Conservation (phyloP, 2,113 vertebrate genomes). For the Deroptyus accipitrinus region DNA sequence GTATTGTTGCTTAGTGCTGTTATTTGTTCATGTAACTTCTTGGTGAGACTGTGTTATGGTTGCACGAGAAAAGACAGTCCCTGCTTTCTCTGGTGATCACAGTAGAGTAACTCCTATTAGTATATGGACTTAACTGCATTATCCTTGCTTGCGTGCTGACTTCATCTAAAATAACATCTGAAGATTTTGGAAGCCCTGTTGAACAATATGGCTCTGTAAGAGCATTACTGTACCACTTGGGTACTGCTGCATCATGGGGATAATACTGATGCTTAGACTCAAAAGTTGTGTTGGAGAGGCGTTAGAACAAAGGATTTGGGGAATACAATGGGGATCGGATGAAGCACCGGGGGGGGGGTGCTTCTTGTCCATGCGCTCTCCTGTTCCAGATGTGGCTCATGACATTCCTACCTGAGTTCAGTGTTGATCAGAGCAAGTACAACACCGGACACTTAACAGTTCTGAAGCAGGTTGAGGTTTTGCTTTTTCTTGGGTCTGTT, state of each 20-base stretch:
- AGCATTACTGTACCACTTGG: neutral
- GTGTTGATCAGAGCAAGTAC: neutral
- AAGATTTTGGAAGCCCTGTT: conserved; percentile 8
- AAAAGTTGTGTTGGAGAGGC: neutral
- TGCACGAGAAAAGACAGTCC: neutral
- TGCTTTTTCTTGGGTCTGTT: neutral
- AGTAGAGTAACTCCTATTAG: conserved; percentile 6
- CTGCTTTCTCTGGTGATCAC: neutral
- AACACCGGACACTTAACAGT: fast-evolving
- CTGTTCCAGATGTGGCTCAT: neutral
- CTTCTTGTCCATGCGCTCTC: neutral
- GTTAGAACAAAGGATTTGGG: conserved; percentile 45
- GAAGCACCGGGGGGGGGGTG: neutral
- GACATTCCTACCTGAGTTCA: neutral
- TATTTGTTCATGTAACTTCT: conserved; percentile 42
- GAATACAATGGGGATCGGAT: neutral
- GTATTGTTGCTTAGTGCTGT: conserved; percentile 8
- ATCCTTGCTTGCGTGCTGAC: neutral
- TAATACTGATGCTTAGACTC: neutral
- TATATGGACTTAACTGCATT: neutral
- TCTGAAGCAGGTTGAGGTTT: neutral
- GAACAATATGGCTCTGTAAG: neutral
- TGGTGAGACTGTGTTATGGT: neutral
- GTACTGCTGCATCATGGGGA: neutral
- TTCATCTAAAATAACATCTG: neutral